phyloP scores from a whole-genome alignment of 2,888 invertebrate genomes.

The Caenorhabditis auriculariae region DNA sequence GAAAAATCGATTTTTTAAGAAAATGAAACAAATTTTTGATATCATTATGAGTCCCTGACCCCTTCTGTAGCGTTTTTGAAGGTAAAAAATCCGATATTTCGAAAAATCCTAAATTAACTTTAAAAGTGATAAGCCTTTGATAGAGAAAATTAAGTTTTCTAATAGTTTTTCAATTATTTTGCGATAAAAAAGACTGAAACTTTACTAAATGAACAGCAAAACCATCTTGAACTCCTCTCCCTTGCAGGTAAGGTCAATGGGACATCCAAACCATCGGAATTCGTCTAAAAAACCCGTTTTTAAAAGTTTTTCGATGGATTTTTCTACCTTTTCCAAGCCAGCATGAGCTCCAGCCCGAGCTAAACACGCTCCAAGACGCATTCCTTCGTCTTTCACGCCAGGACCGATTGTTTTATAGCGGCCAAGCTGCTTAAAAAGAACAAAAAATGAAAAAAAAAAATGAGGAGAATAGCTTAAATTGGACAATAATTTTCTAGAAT shows the following conservation, averaged over 20 bases:
- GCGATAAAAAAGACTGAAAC: not conserved
- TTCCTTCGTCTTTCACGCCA: conserved; percentile 2
- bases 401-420: conserved; percentile 22
- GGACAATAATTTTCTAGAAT: too few species aligned
- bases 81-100: too few species aligned
- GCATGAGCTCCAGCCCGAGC: too few species aligned
- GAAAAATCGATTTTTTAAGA: too few species aligned
- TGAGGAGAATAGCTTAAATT: too few species aligned
- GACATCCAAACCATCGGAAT: conserved; percentile 1
- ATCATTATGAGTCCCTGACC: too few species aligned
- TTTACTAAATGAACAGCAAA: conserved; percentile 10
- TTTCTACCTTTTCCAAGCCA: not conserved
- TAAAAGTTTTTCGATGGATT: not conserved
- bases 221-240: conserved; percentile 7
- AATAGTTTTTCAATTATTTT: not conserved
- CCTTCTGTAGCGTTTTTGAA: too few species aligned
- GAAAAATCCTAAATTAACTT: too few species aligned
- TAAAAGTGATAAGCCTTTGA: too few species aligned
- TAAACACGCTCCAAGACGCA: conserved; percentile 16
- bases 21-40: too few species aligned
- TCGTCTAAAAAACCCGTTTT: not conserved
- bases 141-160: not conserved
- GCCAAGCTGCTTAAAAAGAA: conserved; percentile 16
- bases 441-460: too few species aligned
- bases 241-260: conserved; percentile 13